phyloP scores from a whole-genome alignment of 92 coral and sea anemone species.

The Pocillopora grandis region DNA sequence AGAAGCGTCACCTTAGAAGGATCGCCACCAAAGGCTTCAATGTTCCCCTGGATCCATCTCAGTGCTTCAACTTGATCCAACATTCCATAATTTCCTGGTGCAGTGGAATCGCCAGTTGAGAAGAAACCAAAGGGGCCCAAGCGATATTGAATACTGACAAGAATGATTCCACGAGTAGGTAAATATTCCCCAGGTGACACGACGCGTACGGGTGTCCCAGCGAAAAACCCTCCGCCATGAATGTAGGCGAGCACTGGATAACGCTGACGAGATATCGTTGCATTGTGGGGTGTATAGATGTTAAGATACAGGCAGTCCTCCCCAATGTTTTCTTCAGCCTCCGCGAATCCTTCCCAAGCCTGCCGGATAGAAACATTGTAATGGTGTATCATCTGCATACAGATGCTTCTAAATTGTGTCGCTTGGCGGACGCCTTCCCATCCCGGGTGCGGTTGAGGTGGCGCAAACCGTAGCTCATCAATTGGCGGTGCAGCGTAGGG shows the following conservation, averaged over 20 bases:
- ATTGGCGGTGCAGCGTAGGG: conserved; percentile 68
- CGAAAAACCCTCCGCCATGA: conserved; percentile 75
- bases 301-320: conserved; percentile 75
- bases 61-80: conserved; percentile 76
- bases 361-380: conserved; percentile 47
- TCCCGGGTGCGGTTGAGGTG: conserved; percentile 53
- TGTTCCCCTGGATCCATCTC: conserved; percentile 64
- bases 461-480: conserved; percentile 55
- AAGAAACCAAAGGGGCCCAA: conserved; percentile 72
- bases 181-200: conserved; percentile 68
- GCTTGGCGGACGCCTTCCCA: conserved; percentile 61
- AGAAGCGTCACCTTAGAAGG: conserved; percentile 59
- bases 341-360: conserved; percentile 65
- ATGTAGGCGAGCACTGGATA: conserved; percentile 70
- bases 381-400: conserved; percentile 45
- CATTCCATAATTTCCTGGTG: conserved; percentile 77
- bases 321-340: conserved; percentile 29
- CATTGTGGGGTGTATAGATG: conserved; percentile 62
- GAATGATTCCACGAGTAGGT: conserved; percentile 56
- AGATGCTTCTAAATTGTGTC: conserved; percentile 57
- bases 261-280: not conserved
- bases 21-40: conserved; percentile 59
- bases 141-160: conserved; percentile 71
- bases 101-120: conserved; percentile 58
- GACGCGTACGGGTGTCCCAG: conserved; percentile 69